Evolutionary conservation across 2,113 vertebrate species (phyloP), one percentile per base, ranked within the genome.

Genomic region (Nycticebus coucang): DNA sequence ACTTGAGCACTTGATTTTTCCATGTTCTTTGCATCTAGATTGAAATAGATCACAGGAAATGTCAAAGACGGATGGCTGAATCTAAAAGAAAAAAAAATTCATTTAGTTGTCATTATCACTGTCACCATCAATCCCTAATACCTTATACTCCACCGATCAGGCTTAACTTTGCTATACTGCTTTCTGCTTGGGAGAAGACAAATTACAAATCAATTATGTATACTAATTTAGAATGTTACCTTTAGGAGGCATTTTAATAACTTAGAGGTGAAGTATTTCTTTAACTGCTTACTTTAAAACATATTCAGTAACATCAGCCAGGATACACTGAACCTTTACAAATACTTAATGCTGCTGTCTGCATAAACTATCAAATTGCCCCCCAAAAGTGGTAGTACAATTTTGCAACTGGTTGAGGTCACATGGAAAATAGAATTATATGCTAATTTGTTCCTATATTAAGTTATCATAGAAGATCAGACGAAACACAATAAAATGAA

Each of bases 11-110:
- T 97, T 85, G 80, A 91, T 83, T 95, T 96, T 96, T 96, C 89
- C 93, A 87, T 75, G 79, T 97, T 91, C 88, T 97, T 83, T 95
- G 95, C 90, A 95, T 98, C 85, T 94, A 13, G 19, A 95, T 57
- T 85, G 96, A 95, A 96, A 80, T 60, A 89, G 95, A 95, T 87
- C 96, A 94, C 96, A 96, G 97, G 84, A 87, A 98, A 82, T 91
- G 24, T 96, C 96, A 97, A 91, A 96, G 95, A 91, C 5, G 33
- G 69, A 96, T 1, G 53, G 93, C 81, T 97, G 97, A 94, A 97
- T 97, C 97, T 98, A 97, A 96, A 97, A 97, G 92, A 94, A 98
- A 77, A 94, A 85, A 83, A 96, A 87, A 96, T 89, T 22, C 85
- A 96, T 30, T 97, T 33, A 95, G 96, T 97, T 97, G 96, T 0